phyloP scores from a whole-genome alignment of 2,888 invertebrate genomes.

The Chrysotoxum bicinctum region DNA sequence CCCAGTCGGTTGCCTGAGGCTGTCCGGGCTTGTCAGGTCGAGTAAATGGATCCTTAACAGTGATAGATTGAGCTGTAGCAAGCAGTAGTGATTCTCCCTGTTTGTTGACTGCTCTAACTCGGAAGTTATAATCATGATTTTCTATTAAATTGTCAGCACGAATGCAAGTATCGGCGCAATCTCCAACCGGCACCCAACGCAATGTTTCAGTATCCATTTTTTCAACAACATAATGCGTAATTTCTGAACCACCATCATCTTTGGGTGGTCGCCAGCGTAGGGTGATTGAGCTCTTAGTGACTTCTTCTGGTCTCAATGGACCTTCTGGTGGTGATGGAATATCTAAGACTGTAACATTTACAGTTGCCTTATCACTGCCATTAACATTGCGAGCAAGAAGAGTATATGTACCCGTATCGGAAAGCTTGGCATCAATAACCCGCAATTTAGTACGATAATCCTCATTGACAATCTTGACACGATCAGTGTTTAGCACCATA shows the following conservation, averaged over 20 bases:
- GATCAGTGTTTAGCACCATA: constrained; percentile 88
- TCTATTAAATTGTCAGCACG: constrained; percentile 95
- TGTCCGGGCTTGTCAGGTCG: constrained; percentile 96
- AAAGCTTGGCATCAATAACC: constrained; percentile 91
- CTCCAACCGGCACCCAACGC: constrained; percentile 97
- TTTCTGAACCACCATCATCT: constrained; percentile 96
- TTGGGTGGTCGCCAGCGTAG: constrained; percentile 95
- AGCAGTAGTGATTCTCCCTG: constrained; percentile 95
- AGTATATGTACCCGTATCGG: constrained; percentile 92
- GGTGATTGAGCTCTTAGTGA: constrained; percentile 93
- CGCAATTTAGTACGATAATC: constrained; percentile 93
- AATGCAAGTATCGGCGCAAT: constrained; percentile 89
- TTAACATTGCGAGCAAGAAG: constrained; percentile 93
- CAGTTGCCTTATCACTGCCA: constrained; percentile 91
- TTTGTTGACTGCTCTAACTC: constrained; percentile 96
- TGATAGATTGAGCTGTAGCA: constrained; percentile 90
- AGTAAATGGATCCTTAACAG: constrained; percentile 96
- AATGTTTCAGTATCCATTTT: constrained; percentile 97
- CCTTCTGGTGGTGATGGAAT: constrained; percentile 95
- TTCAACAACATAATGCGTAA: constrained; percentile 95
- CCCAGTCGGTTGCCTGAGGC: constrained; percentile 96
- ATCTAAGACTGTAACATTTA: constrained; percentile 92
- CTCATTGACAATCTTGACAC: constrained; percentile 91
- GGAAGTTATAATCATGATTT: constrained; percentile 97
- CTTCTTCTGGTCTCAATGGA: constrained; percentile 92